These are phyloP conservation scores for Drosophila kikkawai DNA, from an alignment of 1,140 invertebrate genomes.

Conservation along the genomic window DNA sequence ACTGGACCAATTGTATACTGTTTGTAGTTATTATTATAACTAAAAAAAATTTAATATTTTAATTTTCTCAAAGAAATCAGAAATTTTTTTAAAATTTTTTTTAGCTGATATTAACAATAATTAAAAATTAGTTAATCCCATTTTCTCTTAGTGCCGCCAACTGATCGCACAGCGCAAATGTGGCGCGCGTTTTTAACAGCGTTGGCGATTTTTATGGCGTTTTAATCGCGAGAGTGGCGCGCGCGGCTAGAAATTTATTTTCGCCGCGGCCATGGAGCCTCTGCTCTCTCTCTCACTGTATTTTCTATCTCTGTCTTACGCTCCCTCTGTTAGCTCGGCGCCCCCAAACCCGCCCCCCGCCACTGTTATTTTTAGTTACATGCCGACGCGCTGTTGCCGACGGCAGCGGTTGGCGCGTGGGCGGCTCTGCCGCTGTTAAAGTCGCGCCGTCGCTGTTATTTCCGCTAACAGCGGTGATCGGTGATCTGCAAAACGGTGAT, in stretches of 20 bases:
- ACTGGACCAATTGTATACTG: background rate
- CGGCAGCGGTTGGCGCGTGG: slow-evolving; percentile 70
- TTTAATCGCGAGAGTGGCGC: slow-evolving; percentile 71
- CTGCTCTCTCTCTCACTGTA: slow-evolving; percentile 5
- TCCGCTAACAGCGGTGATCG: slow-evolving; percentile 32
- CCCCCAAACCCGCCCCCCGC: slow-evolving; percentile 7
- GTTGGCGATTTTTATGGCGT: slow-evolving; percentile 80
- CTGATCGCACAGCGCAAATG: slow-evolving; percentile 40
- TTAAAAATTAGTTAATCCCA: too few species aligned
- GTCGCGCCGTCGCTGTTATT: slow-evolving; percentile 34
- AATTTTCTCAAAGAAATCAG: background rate
- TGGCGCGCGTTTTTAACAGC: slow-evolving; percentile 66
- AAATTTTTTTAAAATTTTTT: background rate
- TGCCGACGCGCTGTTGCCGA: slow-evolving; percentile 43
- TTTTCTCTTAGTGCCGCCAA: slow-evolving; percentile 26
- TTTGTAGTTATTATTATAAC: background rate
- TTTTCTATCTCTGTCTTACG: slow-evolving; percentile 8
- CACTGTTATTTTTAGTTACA: slow-evolving; percentile 76
- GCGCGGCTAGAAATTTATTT: slow-evolving; percentile 48
- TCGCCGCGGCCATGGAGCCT: slow-evolving; percentile 32
- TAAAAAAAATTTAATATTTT: background rate
- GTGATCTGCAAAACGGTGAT: slow-evolving; percentile 12
- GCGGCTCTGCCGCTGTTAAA: slow-evolving; percentile 59
- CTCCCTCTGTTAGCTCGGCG: slow-evolving; percentile 5
- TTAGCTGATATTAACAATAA: too few species aligned